Percentiles rank a stretch among this genome's conserved stretches.
These are phyloP conservation scores for Crotalus horridus DNA, from an alignment of 2,113 vertebrate genomes.

Conservation along the genomic window DNA sequence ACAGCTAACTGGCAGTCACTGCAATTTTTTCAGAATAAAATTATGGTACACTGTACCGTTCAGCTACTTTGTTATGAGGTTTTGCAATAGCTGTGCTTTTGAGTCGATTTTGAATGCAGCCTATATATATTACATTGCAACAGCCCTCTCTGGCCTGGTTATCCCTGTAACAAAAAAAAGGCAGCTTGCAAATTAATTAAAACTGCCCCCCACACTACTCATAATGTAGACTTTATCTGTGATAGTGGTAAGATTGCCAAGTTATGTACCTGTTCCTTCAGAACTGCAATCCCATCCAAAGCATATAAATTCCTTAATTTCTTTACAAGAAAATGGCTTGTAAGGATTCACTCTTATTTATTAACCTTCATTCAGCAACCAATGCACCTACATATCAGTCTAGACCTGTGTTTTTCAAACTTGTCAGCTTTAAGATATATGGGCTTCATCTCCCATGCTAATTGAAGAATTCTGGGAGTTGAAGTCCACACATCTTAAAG, in stretches of 20 bases:
- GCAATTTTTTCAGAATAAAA: not conserved
- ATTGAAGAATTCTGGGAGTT: not conserved
- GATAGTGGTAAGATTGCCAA: not conserved
- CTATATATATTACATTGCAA: not conserved
- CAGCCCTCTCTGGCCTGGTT: not conserved
- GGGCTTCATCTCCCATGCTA: not conserved
- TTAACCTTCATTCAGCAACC: not conserved
- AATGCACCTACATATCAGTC: not conserved
- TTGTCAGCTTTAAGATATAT: not conserved
- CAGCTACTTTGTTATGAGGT: not conserved
- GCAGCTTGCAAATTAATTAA: not conserved
- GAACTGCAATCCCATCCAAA: not conserved
- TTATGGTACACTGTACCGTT: not conserved
- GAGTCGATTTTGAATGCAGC: not conserved
- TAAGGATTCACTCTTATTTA: not conserved
- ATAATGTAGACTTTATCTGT: not conserved
- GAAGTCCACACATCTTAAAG: not conserved
- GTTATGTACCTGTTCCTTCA: not conserved
- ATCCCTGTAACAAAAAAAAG: not conserved
- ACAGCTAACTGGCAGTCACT: not conserved
- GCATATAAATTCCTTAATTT: not conserved
- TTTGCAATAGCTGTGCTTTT: not conserved
- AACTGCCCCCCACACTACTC: not conserved
- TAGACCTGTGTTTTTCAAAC: not conserved
- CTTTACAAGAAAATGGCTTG: not conserved